Base-by-base conservation (phyloP, 2,888 invertebrate species). In the Deladenus siricidicola region DNA sequence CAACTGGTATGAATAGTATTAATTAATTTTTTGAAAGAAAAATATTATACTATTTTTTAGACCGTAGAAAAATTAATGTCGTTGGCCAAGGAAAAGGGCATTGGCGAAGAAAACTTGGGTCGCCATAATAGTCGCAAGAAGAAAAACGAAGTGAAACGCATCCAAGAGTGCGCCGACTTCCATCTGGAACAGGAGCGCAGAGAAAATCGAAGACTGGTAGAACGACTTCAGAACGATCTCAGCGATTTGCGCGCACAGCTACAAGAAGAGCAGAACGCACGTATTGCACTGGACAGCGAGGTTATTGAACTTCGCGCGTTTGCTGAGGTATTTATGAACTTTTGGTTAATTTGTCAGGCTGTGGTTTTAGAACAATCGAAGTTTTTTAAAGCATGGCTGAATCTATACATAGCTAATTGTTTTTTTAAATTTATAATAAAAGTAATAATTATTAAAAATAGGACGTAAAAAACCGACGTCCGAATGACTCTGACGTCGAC, bases 81-180 rank as follows among this genome's bases (percentile, higher is more conserved):
- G 26, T 19, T 65, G 19, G 65, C 57, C n/a, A 30, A 53, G 26
- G 47, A 30, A 39, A 65, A 65, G 43, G 65, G 65, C 19, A 65
- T 65, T 42, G 56, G 49, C 6, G 56, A 30, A 45, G 59, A 63
- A 14, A 42, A 29, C 2, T 49, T 43, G 24, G 52, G 51, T 28
- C 65, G 50, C n/a, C 29, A 42, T 10, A 57, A 45, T 34, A 53
- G 42, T 21, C 51, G 49, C 42, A 66, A 65, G 56, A 51, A 62
- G 49, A 53, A 56, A 39, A 54, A 60, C 21, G 57, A 65, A 24
- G 45, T 52, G 39, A 49, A 63, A 23, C 53, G 64, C 30, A 44
- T 51, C 19, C 39, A 50, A 8, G 63, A 64, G 17, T 24, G 51
- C 28, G 64, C 45, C 17, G 58, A 66, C 30, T 30, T 49, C 19